Base-by-base conservation (phyloP, 2,888 invertebrate genomes). In the Eristalis arbustorum region DNA sequence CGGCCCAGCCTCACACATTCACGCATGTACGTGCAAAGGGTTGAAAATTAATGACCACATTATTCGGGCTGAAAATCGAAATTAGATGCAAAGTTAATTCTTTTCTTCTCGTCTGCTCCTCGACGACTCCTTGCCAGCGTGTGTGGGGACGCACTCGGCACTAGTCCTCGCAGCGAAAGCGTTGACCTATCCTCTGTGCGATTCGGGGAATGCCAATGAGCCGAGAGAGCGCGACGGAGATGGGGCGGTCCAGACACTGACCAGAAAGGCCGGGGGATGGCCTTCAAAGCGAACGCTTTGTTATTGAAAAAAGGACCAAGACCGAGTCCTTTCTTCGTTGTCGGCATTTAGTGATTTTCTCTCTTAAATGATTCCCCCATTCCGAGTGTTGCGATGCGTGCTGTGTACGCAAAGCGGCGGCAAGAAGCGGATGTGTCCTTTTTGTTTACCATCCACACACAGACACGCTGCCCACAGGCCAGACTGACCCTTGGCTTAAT, bases 1-100 rank as follows among this genome's bases (percentile, higher is more conserved):
- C 31, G 31, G 6, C 31, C 25, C 25, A 25, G 34, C 66, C 56
- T n/a, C 40, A 31, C 75, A 63, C 61, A 72, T 23, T 25, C 56
- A 64, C 40, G 66, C 64, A 34, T 34, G 68, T 49, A 71, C 57
- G 74, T 75, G 87, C 31, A 83, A 87, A 79, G 87, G 87, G 87
- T 87, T 79, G 87, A 83, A 87, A 87, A 87, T 87, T 87, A 87
- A 83, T 87, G 87, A 87, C 87, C 87, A 87, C 83, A 87, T 87
- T 87, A 87, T 87, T 87, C 83, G 78, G 87, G 75, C 83, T 87
- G 78, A 83, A 83, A 87, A 87, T 87, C 87, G 87, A 87, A 87
- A 87, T 87, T 83, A 87, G 87, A 87, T 87, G 87, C 83, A 87
- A 87, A 87, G 87, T 87, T 83, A 78, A 75, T 75, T 78, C 82